Percentiles rank a stretch among this genome's conserved stretches.
phyloP scores from a whole-genome alignment of 2,797 vertebrate species.

The Podarcis lilfordi region DNA sequence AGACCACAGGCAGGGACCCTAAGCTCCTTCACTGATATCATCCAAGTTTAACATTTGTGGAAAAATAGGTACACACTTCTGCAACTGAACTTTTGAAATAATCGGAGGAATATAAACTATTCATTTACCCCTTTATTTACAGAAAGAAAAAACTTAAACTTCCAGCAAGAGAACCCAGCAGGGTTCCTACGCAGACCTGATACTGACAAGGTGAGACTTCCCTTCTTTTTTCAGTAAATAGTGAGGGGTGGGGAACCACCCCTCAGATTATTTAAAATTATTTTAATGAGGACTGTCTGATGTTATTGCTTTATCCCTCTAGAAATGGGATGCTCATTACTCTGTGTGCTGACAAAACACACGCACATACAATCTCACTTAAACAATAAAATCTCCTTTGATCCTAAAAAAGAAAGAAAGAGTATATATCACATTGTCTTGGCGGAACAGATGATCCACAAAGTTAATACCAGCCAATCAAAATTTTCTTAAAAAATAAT shows the following conservation, averaged over 20 bases:
- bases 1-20: not conserved
- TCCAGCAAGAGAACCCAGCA: slow-evolving; percentile 56
- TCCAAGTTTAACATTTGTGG: not conserved
- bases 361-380: slow-evolving; percentile 13
- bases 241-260: not conserved
- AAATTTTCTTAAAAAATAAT: slow-evolving; percentile 62
- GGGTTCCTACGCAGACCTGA: slow-evolving; percentile 56
- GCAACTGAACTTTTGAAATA: slow-evolving; percentile 33
- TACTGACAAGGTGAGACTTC: slow-evolving; percentile 45
- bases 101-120: slow-evolving; percentile 40
- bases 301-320: slow-evolving; percentile 76
- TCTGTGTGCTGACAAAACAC: slow-evolving; percentile 56
- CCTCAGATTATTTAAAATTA: slow-evolving; percentile 15
- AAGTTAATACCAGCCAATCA: slow-evolving; percentile 6
- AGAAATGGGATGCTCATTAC: slow-evolving; percentile 40
- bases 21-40: not conserved
- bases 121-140: slow-evolving; percentile 28
- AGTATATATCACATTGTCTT: slow-evolving; percentile 49
- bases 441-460: slow-evolving; percentile 45
- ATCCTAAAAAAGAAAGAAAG: slow-evolving; percentile 19
- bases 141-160: slow-evolving; percentile 51
- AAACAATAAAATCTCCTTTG: slow-evolving; percentile 40
- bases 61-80: slow-evolving; percentile 18
- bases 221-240: slow-evolving; percentile 22
- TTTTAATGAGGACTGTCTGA: slow-evolving; percentile 59